Conservation (phyloP, 2,888 invertebrate genomes). For the Lutraria lutraria region DNA sequence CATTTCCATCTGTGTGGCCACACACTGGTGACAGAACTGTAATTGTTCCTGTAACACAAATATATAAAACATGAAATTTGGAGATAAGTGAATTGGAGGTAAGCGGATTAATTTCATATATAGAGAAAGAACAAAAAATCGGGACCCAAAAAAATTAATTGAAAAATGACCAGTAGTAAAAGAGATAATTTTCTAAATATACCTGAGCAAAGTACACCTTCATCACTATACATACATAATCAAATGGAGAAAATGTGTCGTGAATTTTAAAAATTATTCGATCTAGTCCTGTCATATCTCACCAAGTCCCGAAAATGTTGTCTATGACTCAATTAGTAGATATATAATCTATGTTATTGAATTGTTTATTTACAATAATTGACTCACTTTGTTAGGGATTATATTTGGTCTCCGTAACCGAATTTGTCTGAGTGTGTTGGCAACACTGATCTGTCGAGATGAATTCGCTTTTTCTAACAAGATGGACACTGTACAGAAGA, state of each 20-base stretch:
- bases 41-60: constrained; percentile 12
- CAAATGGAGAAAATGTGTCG: neutral
- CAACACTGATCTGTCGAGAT: neutral
- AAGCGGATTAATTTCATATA: too few relatives aligned
- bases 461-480: neutral
- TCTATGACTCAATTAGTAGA: neutral
- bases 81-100: too few relatives aligned
- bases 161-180: neutral
- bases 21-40: neutral
- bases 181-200: neutral
- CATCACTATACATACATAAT: neutral
- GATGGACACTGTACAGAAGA: neutral
- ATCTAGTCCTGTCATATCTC: neutral
- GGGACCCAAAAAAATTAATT: too few relatives aligned
- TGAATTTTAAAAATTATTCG: neutral
- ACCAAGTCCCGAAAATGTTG: neutral
- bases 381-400: neutral
- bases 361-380: too few relatives aligned
- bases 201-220: neutral
- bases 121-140: too few relatives aligned
- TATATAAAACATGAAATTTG: neutral
- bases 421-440: neutral
- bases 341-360: neutral
- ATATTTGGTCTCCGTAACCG: neutral
- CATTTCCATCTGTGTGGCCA: constrained; percentile 4